Conservation (phyloP, 2,888 invertebrate species). For the Chymomyza caudatula region DNA sequence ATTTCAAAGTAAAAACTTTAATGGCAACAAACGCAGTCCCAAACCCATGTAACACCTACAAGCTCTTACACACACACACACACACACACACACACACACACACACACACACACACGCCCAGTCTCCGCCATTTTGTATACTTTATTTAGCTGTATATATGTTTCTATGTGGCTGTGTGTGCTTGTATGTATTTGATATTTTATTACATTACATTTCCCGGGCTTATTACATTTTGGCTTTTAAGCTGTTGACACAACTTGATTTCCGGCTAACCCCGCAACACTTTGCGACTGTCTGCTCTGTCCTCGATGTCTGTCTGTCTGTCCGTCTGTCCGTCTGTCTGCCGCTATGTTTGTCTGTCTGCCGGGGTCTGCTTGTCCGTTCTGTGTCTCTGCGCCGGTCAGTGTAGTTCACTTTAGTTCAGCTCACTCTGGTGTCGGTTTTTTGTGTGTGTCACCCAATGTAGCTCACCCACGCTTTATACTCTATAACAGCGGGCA, state of each 20-base stretch:
- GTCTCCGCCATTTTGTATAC: slow-evolving; percentile 37
- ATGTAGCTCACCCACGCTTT: not conserved
- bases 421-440: not conserved
- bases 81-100: slow-evolving; percentile 36
- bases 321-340: not conserved
- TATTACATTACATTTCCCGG: slow-evolving; percentile 71
- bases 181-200: slow-evolving; percentile 63
- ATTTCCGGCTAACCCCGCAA: slow-evolving; percentile 48
- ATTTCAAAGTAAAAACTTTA: slow-evolving; percentile 58
- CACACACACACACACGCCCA: not conserved
- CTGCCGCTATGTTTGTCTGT: not conserved
- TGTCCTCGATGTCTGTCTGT: not conserved
- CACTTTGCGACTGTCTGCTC: slow-evolving; percentile 1
- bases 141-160: not conserved
- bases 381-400: not conserved
- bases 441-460: not conserved
- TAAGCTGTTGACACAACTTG: slow-evolving; percentile 72
- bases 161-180: too few relatives aligned
- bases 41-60: not conserved
- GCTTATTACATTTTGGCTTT: slow-evolving; percentile 72
- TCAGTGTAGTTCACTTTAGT: slow-evolving; percentile 15
- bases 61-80: slow-evolving; percentile 18
- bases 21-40: slow-evolving; percentile 58
- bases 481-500: not conserved
- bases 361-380: not conserved